Evolutionary conservation across 2,888 invertebrate species (phyloP).

Genomic region (Drosophila picticornis): DNA sequence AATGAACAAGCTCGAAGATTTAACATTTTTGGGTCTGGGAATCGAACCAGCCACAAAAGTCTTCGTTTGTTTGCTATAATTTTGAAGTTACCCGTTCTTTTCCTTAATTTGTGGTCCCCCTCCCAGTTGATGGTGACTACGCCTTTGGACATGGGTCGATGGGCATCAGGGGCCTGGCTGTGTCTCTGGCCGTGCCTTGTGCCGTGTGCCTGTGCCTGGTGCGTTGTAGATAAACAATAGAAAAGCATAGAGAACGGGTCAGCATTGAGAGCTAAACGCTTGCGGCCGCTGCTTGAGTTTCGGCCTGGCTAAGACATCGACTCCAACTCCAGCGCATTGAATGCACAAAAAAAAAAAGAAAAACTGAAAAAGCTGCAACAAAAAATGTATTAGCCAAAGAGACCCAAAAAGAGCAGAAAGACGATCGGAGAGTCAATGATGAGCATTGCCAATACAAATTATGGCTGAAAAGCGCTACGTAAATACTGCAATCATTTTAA

Average conservation of each 20-base stretch:
- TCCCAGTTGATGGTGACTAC: background rate
- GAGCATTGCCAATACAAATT: constrained; percentile 80
- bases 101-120: background rate
- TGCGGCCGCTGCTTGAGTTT: constrained; percentile 46
- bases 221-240: constrained; percentile 75
- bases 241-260: constrained; percentile 76
- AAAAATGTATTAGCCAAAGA: background rate
- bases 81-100: background rate
- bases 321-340: constrained; percentile 52
- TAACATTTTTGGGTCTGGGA: background rate
- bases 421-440: constrained; percentile 65
- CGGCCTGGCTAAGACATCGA: constrained; percentile 31
- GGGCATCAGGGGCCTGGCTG: constrained; percentile 19
- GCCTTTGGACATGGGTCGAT: background rate
- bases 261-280: constrained; percentile 55
- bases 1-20: background rate
- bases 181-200: constrained; percentile 6
- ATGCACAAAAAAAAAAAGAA: constrained; percentile 47
- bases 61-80: background rate
- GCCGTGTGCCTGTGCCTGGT: constrained; percentile 44
- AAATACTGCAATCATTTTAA: constrained; percentile 82
- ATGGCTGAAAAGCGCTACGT: constrained; percentile 79
- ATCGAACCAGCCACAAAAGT: background rate
- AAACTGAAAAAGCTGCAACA: constrained; percentile 9
- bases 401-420: constrained; percentile 32